Base-by-base conservation (phyloP, 2,113 vertebrate genomes). In the Prietella phreatophila region DNA sequence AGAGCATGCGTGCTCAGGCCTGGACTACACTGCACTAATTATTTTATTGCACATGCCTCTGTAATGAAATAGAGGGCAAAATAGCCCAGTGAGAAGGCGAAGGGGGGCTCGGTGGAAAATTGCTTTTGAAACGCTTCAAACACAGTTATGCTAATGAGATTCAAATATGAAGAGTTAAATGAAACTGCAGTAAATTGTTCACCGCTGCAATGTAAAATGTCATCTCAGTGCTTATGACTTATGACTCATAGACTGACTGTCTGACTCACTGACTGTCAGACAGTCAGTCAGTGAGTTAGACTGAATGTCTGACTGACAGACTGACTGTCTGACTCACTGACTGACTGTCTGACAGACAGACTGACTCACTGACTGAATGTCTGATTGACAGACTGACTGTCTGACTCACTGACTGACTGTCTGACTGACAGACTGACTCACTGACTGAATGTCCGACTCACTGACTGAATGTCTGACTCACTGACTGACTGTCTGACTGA, bases 21-120 rank as follows among this genome's bases (percentile, higher is more conserved):
- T 89, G 87, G 92, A 93, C 94, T 89, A 91, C 88, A 87, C 92
- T 90, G 94, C 61, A 88, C 88, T 94, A 91, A 92, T 93, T 93
- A 95, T 95, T 94, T 92, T 95, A 94, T 90, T 92, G 92, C 93
- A 92, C 92, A 94, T 96, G 95, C 92, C 91, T 92, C 91, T 92
- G 90, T 93, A 93, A 94, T 93, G 92, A 92, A 94, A 94, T 85
- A 88, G 80, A 56, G 82, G 88, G 81, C 30, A 58, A 84, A 78
- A 88, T 27, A 88, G 86, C 63, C 30, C 71, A 58, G 22, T 36
- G 71, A 83, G 25, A 47, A 84, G 75, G 30, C 39, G 53, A 60
- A 86, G 87, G 88, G 91, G 89, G 90, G 83, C 91, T 93, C 91
- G 92, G 93, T 93, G 89, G 86, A 93, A 93, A 92, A 91, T 80